Base-by-base conservation (phyloP, 2,888 invertebrate genomes). In the Aporophyla lueneburgensis region DNA sequence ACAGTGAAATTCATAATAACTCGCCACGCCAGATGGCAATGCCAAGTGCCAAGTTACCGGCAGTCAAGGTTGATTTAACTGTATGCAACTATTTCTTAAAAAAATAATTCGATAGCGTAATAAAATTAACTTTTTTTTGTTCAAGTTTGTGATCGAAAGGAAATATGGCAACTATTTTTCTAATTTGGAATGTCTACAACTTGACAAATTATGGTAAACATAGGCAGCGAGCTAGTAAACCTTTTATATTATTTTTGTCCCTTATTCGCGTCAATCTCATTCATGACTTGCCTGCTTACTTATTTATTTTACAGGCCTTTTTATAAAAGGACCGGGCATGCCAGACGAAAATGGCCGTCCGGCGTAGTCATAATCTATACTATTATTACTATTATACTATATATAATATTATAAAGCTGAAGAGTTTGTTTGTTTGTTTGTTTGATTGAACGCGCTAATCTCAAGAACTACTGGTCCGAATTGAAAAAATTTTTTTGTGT, bases 1-100 rank as follows among this genome's bases (percentile, higher is more conserved):
- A 93, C 91, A 88, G 93, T 92, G 93, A 93, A 93, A 93, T 93
- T 93, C 91, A 91, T 93, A 93, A 93, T 91, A 90, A 87, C 83
- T 68, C 49, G 78, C 78, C 54, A 77, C 81, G 82, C 80, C 88
- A 88, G 89, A 89, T 91, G 88, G 92, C 92, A 93, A 93, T 93
- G 93, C 92, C 92, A 92, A 86, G 74, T 93, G 93, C 92, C 92
- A 92, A 86, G 74, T 84, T 78, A 83, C 86, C 84, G 87, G 86
- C 88, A 83, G 89, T 89, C 92, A 93, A 93, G 93, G 93, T 83
- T 87, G 75, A 73, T 67, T 80, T 77, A 74, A 76, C 71, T 86
- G 74, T 68, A 75, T 81, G 81, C 80, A 75, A 82, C 74, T 77
- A 73, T 81, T 85, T 80, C 79, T 76, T 68, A 61, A 74, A 66